A percentile compares a stretch with the other conserved stretches of the same genome.
Conservation (phyloP, 1,140 invertebrate genomes). For the Brachystomella parvula region DNA sequence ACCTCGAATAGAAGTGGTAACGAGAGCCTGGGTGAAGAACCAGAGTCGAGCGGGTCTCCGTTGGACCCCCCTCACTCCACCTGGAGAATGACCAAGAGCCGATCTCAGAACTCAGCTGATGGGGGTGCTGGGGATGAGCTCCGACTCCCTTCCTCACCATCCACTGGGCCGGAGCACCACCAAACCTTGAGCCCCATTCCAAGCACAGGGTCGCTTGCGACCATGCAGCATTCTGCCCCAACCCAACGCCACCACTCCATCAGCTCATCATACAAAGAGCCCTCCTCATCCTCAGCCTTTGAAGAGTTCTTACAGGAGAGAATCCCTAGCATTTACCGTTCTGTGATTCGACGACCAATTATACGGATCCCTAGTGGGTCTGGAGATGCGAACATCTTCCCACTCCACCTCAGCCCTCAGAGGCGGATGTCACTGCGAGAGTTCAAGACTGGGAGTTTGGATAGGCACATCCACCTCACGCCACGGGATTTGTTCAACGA, state of each 20-base stretch:
- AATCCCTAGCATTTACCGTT: conserved; percentile 24
- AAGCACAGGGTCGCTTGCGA: conserved; percentile 51
- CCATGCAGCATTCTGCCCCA: conserved; percentile 14
- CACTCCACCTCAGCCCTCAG: background rate
- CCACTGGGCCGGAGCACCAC: conserved; percentile 40
- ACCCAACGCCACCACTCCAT: conserved; percentile 13
- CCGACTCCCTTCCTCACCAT: background rate
- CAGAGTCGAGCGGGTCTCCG: background rate
- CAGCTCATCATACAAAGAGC: conserved; percentile 10
- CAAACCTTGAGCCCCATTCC: conserved; percentile 72
- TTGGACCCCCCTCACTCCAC: background rate
- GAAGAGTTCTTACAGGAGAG: background rate
- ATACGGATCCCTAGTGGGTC: conserved; percentile 29
- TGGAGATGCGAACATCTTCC: conserved; percentile 30
- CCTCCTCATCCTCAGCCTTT: background rate
- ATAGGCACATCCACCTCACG: conserved; percentile 26
- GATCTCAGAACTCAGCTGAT: background rate
- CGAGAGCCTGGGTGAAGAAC: background rate
- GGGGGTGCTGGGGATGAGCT: background rate
- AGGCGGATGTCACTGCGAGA: conserved; percentile 12
- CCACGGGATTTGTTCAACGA: conserved; percentile 33
- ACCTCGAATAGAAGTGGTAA: background rate
- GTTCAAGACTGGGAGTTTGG: conserved; percentile 28
- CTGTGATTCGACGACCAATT: conserved; percentile 32
- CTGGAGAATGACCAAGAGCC: background rate